Conservation (phyloP, 1,140 invertebrate genomes). For the Drosophila jambulina region DNA sequence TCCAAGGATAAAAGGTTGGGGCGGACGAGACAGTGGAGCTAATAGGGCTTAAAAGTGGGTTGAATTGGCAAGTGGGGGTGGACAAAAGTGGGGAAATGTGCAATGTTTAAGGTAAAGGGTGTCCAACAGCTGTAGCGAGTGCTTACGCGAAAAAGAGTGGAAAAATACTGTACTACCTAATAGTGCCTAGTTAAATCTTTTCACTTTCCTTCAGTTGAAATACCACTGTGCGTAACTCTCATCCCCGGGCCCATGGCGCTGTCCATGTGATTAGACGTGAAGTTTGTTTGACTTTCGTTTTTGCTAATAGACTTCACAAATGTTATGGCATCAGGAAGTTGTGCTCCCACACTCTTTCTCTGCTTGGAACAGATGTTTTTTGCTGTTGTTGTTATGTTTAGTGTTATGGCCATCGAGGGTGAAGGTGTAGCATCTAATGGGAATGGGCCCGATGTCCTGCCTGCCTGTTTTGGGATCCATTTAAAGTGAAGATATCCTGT, state of each 20-base stretch:
- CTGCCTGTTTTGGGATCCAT: constrained; percentile 1
- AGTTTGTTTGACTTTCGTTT: constrained; percentile 67
- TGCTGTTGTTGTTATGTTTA: constrained; percentile 24
- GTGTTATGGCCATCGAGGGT: constrained; percentile 22
- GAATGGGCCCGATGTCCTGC: constrained; percentile 8
- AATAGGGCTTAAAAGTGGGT: background rate
- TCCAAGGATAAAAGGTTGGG: constrained; percentile 35
- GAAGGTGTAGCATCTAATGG: constrained; percentile 25
- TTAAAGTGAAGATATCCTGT: constrained; percentile 56
- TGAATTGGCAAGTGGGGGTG: background rate
- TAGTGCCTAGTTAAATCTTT: too few relatives aligned
- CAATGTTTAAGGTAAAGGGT: background rate
- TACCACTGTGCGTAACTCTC: constrained; percentile 7
- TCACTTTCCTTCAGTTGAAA: background rate
- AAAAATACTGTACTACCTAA: background rate
- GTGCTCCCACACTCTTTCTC: constrained; percentile 3
- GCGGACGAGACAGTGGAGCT: background rate
- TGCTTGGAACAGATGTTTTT: constrained; percentile 14
- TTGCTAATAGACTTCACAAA: constrained; percentile 77
- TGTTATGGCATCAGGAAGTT: constrained; percentile 62
- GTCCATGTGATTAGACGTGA: constrained; percentile 38
- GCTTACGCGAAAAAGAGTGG: background rate
- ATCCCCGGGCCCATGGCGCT: constrained; percentile 21
- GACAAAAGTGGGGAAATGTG: background rate
- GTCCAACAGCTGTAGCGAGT: too few relatives aligned